Evolutionary conservation across 35 echinoderm and acorn worm species (phyloP).

Genomic region (Acanthaster planci): DNA sequence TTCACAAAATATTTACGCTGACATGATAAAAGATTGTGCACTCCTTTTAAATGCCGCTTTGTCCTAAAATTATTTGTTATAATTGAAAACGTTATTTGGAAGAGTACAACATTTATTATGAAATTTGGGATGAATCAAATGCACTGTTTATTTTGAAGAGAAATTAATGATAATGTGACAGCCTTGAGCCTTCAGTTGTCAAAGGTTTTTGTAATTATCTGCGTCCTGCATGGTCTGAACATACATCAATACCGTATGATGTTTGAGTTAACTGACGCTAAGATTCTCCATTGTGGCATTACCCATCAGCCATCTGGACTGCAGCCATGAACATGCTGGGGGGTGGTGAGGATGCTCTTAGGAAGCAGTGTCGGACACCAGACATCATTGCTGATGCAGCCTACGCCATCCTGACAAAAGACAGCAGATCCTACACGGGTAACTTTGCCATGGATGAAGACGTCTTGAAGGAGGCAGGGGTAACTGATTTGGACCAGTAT

Average conservation of each 20-base stretch:
- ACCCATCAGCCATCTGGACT: constrained; percentile 80
- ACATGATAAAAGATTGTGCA: too few species aligned
- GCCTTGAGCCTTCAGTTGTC: too few species aligned
- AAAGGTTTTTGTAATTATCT: too few species aligned
- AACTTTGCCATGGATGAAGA: constrained; percentile 96
- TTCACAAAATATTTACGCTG: background rate
- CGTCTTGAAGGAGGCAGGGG: constrained; percentile 69
- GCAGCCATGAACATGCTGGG: constrained; percentile 89
- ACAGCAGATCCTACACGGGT: constrained; percentile 83
- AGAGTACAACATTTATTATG: too few species aligned
- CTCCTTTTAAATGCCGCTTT: too few species aligned
- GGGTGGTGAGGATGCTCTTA: constrained; percentile 42
- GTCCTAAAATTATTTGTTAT: too few species aligned
- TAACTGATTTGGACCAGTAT: constrained; percentile 83
- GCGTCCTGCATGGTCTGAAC: too few species aligned
- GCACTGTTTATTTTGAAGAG: too few species aligned
- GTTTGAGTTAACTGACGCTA: background rate
- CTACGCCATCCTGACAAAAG: constrained; percentile 85
- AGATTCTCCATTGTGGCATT: background rate
- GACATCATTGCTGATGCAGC: constrained; percentile 93
- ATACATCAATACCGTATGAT: too few species aligned
- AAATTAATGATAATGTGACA: too few species aligned
- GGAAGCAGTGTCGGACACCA: constrained; percentile 61
- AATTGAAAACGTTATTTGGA: too few species aligned
- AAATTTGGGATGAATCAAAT: too few species aligned